Conservation (phyloP, 2,797 vertebrate genomes). For the Pangasius macronema region DNA sequence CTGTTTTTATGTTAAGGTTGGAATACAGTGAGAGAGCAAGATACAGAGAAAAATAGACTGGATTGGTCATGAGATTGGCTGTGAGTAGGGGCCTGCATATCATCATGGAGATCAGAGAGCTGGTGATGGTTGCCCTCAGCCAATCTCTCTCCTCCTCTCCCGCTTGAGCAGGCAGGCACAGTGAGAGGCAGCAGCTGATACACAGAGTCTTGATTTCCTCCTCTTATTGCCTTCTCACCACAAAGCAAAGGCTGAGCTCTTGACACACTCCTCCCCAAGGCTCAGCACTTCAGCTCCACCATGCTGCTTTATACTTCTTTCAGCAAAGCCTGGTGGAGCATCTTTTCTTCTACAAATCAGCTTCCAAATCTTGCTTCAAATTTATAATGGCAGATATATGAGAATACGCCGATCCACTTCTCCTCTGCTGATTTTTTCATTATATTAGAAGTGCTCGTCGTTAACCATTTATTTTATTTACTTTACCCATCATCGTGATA, state of each 20-base stretch:
- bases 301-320: constrained; percentile 12
- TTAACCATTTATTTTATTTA: not conserved
- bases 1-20: not conserved
- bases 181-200: constrained; percentile 28
- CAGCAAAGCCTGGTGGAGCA: constrained; percentile 8
- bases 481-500: not conserved
- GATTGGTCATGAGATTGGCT: not conserved
- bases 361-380: not conserved
- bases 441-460: not conserved
- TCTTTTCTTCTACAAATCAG: not conserved
- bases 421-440: not conserved
- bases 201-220: constrained; percentile 30
- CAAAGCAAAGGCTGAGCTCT: constrained; percentile 18
- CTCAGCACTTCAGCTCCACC: constrained; percentile 29
- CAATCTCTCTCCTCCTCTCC: constrained; percentile 15
- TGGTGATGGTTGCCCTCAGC: constrained; percentile 34
- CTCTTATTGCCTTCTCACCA: constrained; percentile 30
- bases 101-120: constrained; percentile 41
- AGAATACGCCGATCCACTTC: not conserved
- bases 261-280: constrained; percentile 8
- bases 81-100: constrained; percentile 28
- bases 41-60: not conserved
- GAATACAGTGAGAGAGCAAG: not conserved
- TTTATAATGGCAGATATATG: not conserved
- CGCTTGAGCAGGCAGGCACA: not conserved